Evolutionary conservation across 1,140 invertebrate species (phyloP), one percentile per base, ranked within the genome.

Genomic region (Chelonus insularis): DNA sequence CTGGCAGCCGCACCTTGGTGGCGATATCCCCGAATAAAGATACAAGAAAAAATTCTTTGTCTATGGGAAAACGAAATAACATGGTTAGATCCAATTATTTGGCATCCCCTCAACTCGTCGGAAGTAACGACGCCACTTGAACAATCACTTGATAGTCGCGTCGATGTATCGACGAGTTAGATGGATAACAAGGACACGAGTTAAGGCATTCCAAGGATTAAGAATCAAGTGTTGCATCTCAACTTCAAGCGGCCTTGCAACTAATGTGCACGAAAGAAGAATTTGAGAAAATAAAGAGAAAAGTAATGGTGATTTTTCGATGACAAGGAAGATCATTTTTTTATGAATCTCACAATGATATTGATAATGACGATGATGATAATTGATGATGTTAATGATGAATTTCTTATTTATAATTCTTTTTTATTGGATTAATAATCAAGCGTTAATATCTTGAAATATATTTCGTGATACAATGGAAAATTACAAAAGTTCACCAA

Each of bases 81-180:
- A 9, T 48, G 2, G 39, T 41, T 23, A 62, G 52, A 48, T 50
- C 51, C 9, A 29, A 11, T 50, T 66, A 59, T 36, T 57, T 63
- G 25, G 56, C 56, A 18, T 41, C 58, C 4, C 54, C 61, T n/a
- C 50, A 59, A 56, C 52, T 64, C 12, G 54, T 21, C 21, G 23
- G 50, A 18, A 51, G 48, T n/a, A 55, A 34, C 8, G 64, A 65
- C 32, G 48, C 71, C 11, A 56, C 61, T 39, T 63, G 61, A 63
- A 56, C 8, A 60, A 62, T 7, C 52, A 61, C 12, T 7, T 68
- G 21, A 29, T 57, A 64, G 32, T 67, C 69, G 59, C 69, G 69
- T 69, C 61, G 37, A 36, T 37, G 47, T 34, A 43, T 43, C 41
- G 36, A 57, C 68, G 64, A 60, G 68, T 63, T 64, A 71, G 65